Percentiles rank a stretch among this genome's conserved stretches.
Evolutionary conservation across 2,113 vertebrate genomes (phyloP).

Genomic region (Himantopus leucocephalus): DNA sequence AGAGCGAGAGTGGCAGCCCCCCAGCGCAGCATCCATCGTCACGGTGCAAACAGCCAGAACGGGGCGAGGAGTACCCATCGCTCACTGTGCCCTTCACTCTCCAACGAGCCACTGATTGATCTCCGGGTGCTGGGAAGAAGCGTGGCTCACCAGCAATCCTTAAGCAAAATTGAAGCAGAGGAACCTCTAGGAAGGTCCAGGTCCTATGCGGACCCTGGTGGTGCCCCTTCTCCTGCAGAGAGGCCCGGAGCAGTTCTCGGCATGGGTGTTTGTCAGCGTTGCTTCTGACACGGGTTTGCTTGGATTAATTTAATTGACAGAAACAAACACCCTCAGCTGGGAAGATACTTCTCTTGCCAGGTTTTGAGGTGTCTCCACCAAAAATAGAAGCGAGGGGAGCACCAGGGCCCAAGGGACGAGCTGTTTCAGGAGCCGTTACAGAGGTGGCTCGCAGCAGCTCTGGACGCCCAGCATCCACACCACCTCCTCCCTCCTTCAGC

Average conservation of each 20-base stretch:
- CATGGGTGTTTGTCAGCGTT: too few relatives aligned
- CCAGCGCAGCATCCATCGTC: neutral
- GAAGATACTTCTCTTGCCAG: too few relatives aligned
- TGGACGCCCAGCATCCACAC: neutral
- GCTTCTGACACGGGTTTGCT: too few relatives aligned
- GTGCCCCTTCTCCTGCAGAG: too few relatives aligned
- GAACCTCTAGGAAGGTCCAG: neutral
- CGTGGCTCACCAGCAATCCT: neutral
- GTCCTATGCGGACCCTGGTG: neutral
- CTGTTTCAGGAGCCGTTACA: neutral
- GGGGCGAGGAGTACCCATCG: neutral
- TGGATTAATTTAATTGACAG: too few relatives aligned
- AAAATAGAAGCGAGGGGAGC: too few relatives aligned
- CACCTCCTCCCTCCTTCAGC: neutral
- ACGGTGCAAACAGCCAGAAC: neutral
- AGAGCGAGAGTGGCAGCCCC: neutral
- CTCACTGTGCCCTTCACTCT: conserved; percentile 31
- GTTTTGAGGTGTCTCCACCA: too few relatives aligned
- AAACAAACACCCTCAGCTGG: too few relatives aligned
- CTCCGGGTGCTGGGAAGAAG: neutral
- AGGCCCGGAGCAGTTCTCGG: too few relatives aligned
- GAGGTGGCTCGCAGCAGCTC: neutral
- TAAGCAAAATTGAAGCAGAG: neutral
- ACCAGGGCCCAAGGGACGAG: neutral
- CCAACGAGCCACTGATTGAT: neutral